A percentile compares a stretch with the other conserved stretches of the same genome.
Evolutionary conservation across 1,140 invertebrate species (phyloP).

Genomic region (Marisa cornuarietis): DNA sequence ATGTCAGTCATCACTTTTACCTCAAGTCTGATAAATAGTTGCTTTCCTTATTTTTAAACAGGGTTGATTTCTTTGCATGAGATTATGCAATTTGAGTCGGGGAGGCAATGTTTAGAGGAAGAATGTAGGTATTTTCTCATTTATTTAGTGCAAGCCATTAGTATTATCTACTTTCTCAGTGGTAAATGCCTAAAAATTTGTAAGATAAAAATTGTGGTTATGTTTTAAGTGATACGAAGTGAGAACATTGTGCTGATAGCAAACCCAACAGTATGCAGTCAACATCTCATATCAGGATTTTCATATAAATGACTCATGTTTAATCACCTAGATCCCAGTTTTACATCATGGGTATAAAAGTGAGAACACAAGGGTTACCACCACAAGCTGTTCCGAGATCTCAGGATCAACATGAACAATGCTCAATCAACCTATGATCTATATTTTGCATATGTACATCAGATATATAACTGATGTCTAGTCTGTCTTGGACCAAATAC

Average conservation of each 20-base stretch:
- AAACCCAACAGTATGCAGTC: too few species aligned
- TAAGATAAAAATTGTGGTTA: too few species aligned
- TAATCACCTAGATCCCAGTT: too few species aligned
- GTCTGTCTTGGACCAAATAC: neutral
- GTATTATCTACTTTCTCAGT: neutral
- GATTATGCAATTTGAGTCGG: neutral
- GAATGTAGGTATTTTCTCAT: neutral
- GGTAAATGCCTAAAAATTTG: neutral
- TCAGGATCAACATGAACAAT: too few species aligned
- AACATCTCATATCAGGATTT: too few species aligned
- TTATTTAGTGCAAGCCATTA: neutral
- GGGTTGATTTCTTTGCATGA: neutral
- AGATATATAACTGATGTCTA: neutral
- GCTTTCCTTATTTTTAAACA: neutral
- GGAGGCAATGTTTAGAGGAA: neutral
- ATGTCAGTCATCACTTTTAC: constrained; percentile 50
- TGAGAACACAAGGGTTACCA: too few species aligned
- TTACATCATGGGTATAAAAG: too few species aligned
- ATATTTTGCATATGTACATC: neutral
- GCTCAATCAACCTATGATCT: neutral
- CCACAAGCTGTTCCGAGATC: too few species aligned
- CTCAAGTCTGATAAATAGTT: neutral
- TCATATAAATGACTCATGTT: too few species aligned
- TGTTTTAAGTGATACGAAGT: too few species aligned
- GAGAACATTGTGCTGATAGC: too few species aligned